Evolutionary conservation across 2,113 vertebrate species (phyloP), one percentile per base, ranked within the genome.

Genomic region (Zingel zingel): DNA sequence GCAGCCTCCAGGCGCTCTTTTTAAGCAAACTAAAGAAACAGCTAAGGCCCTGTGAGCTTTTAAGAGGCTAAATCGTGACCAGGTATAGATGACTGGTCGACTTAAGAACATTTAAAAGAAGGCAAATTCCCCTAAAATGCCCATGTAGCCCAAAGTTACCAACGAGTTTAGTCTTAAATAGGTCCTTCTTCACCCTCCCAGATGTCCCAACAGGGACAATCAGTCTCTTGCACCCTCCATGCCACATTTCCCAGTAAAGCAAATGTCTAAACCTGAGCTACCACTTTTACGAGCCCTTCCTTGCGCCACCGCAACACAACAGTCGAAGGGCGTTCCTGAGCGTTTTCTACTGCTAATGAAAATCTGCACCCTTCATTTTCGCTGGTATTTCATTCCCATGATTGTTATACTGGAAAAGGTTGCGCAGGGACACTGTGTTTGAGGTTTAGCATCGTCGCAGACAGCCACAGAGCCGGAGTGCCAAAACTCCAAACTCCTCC

Each of bases 11-110:
- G 88, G 74, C 83, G 15, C 78, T 81, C 75, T 69, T 74, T 80
- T 72, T 79, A 80, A 91, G 85, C 83, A 82, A 84, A 66, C 85
- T 64, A 89, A 92, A 92, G 79, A 90, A 47, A 45, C 64, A 69
- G 75, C n/a, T 75, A 39, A 83, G 48, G 74, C 84, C 76, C 33
- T 23, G 19, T 73, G 77, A 92, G 83, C 84, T 87, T 77, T 87
- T 77, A 67, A 81, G 86, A 75, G 76, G 78, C 64, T 71, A 27
- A 10, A 16, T 66, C 72, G 65, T 59, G 50, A 84, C 48, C 58
- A 78, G 78, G 64, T 82, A 67, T 18, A 27, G 45, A 76, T 45
- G 75, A 83, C 50, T 58, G 43, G 16, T 51, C 9, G 13, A 70
- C 82, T 73, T 36, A 18, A 80, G 59, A 70, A 58, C 47, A 10